phyloP scores from a whole-genome alignment of 2,797 vertebrate species.

The Chelonia mydas region DNA sequence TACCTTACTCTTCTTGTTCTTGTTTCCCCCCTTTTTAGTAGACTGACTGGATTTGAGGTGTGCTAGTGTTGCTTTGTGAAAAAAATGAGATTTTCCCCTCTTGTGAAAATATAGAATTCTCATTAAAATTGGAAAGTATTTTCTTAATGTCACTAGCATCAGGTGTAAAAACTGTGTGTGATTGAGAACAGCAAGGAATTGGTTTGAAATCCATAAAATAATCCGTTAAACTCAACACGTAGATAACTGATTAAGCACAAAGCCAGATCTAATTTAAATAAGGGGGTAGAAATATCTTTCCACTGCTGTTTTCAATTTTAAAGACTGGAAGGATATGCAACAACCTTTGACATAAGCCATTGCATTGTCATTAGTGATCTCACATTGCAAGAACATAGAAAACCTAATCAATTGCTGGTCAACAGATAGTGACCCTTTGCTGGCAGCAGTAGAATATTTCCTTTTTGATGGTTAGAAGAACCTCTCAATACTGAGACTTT shows the following conservation, averaged over 20 bases:
- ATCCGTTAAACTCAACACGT: background rate
- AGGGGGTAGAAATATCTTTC: background rate
- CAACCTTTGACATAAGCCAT: background rate
- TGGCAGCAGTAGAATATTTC: background rate
- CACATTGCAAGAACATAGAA: background rate
- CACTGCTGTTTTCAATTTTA: background rate
- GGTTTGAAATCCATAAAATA: background rate
- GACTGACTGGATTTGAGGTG: accelerated
- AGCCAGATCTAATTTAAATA: background rate
- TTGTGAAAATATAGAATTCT: background rate
- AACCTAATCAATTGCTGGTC: constrained; percentile 18
- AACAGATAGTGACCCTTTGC: constrained; percentile 37
- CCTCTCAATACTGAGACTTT: background rate
- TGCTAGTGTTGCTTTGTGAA: background rate
- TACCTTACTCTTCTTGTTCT: no score
- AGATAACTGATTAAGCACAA: background rate
- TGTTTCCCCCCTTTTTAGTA: background rate
- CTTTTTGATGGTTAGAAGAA: constrained; percentile 21
- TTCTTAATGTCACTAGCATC: background rate
- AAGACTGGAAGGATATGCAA: background rate
- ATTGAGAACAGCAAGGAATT: background rate
- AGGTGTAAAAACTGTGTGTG: background rate
- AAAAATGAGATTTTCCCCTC: accelerated
- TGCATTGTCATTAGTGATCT: background rate
- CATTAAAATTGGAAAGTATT: background rate